Evolutionary conservation across 2,888 invertebrate genomes (phyloP).

Genomic region (Junonia oenone): DNA sequence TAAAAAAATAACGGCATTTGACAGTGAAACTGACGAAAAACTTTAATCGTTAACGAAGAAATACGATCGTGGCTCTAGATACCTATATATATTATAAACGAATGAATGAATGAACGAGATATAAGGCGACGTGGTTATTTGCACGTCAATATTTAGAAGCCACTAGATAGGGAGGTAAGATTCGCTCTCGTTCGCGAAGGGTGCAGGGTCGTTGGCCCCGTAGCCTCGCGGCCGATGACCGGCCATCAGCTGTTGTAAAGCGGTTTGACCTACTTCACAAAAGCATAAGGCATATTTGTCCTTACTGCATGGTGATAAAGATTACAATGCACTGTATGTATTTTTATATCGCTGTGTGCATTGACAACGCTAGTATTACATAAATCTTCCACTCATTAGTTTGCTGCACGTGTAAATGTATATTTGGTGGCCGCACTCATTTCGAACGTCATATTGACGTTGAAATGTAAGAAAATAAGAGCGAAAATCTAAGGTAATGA

Average conservation of each 20-base stretch:
- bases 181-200: constrained; percentile 24
- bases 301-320: neutral
- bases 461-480: neutral
- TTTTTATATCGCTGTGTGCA: constrained; percentile 2
- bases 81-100: neutral
- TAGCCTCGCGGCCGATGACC: constrained; percentile 33
- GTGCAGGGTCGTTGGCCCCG: constrained; percentile 30
- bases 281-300: neutral
- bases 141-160: constrained; percentile 3
- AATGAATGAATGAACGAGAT: neutral
- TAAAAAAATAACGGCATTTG: neutral
- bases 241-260: constrained; percentile 31
- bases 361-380: constrained; percentile 19
- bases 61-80: neutral
- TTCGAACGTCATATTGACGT: neutral
- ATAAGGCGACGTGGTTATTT: neutral
- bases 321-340: neutral
- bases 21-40: neutral
- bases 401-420: constrained; percentile 11
- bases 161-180: constrained; percentile 18
- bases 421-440: neutral
- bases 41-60: neutral
- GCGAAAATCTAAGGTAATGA: neutral
- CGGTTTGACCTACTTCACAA: constrained; percentile 27
- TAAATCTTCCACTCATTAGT: constrained; percentile 28